Conservation (phyloP, 1,140 invertebrate genomes). For the Pseudomyrmex pallidus region DNA sequence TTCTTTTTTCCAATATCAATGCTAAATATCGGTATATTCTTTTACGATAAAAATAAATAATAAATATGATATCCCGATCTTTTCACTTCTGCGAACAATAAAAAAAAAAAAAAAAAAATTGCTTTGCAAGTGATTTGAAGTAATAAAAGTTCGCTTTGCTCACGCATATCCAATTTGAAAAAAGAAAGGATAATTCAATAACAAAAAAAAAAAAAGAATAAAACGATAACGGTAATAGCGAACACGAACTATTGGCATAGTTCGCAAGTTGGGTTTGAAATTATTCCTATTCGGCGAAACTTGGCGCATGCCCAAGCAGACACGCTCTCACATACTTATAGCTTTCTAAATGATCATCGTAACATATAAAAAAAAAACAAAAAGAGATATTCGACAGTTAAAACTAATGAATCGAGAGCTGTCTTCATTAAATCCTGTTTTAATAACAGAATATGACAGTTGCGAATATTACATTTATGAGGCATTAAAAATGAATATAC, state of each 20-base stretch:
- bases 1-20: not conserved
- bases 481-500: conserved; percentile 10
- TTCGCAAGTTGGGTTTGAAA: conserved; percentile 70
- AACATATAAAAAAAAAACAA: not conserved
- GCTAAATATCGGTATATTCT: not conserved
- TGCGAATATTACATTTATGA: conserved; percentile 44
- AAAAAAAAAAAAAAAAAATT: not conserved
- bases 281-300: conserved; percentile 65
- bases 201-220: conserved; percentile 24
- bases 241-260: conserved; percentile 73
- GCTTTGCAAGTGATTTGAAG: conserved; percentile 43
- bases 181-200: conserved; percentile 47
- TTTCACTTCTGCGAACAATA: not conserved
- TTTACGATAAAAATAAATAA: not conserved
- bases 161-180: conserved; percentile 46
- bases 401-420: conserved; percentile 11
- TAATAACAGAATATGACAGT: not conserved
- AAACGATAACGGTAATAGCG: conserved; percentile 70
- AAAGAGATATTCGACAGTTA: not conserved
- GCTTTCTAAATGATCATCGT: conserved; percentile 32
- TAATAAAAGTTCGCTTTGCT: conserved; percentile 51
- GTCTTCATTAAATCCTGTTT: conserved; percentile 13
- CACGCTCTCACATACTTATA: not conserved
- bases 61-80: not conserved
- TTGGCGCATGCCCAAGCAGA: conserved; percentile 62